Base-by-base conservation (phyloP, 2,797 vertebrate species). In the Lithobates pipiens region DNA sequence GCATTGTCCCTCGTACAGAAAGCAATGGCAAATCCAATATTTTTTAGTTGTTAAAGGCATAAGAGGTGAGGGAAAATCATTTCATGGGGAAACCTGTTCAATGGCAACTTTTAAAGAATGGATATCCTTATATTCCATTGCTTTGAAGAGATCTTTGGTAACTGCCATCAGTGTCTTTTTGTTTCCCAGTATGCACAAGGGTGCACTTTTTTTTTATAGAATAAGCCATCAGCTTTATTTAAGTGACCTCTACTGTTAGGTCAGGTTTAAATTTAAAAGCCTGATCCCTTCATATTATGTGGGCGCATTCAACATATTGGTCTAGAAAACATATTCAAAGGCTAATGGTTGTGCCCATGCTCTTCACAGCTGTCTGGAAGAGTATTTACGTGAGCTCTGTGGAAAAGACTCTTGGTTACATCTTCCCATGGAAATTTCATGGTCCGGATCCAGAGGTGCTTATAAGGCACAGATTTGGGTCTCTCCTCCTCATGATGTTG, bases 391-490 rank as follows among this genome's bases (percentile, higher is more conserved):
- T 95, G 96, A 0, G 95, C 0, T 82, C 99, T 99, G 93, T 99
- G 98, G 93, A 99, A 99, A 3, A 99, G 92, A 18, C 72, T 84
- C 89, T 96, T 96, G 90, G 91, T 95, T 44, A 98, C 98, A 29
- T 99, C 97, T 82, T 97, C 97, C 98, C 98, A 99, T 1, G 98
- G 98, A 83, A 99, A 99, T 87, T 94, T 96, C 98, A 99, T 44
- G 10, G 9, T 10, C 10, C 98, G 94, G 93, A 99, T 96, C 89
- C 97, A 96, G 80, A 99, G 97, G 72, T 98, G 98, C 0, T 88
- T 0, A 84, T 98, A 99, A 0, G 97, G 88, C 67, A 96, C 0
- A 54, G 99, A 99, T 89, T 97, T 96, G 0, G 96, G 95, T 0
- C 92, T 89, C 6, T 95, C 92, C 0, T 96, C 94, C 82, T 71